phyloP scores from a whole-genome alignment of 2,888 invertebrate genomes.

The Andrena dorsata region DNA sequence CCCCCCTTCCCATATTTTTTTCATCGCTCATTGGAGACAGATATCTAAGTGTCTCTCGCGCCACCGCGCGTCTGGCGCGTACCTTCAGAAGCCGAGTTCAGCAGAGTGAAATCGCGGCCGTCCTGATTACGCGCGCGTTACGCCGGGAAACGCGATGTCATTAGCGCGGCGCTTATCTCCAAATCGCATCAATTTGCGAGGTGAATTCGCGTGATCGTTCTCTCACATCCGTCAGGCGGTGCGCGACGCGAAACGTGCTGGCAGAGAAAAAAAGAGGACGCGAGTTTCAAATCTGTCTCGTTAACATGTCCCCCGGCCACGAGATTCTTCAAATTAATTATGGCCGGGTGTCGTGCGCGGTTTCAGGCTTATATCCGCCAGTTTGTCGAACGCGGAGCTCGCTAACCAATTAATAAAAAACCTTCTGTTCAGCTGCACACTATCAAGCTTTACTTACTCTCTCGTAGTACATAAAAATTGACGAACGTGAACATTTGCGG shows the following conservation, averaged over 20 bases:
- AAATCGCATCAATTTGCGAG: slow-evolving; percentile 64
- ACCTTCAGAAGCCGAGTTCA: slow-evolving; percentile 7
- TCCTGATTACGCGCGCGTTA: slow-evolving; percentile 46
- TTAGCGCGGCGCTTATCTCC: slow-evolving; percentile 59
- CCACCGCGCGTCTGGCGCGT: neutral
- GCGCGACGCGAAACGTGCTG: neutral
- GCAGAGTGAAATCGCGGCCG: slow-evolving; percentile 33
- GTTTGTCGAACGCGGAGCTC: neutral
- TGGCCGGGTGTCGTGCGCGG: slow-evolving; percentile 10
- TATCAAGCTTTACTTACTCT: no score
- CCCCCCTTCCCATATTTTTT: neutral
- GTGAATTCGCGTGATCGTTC: slow-evolving; percentile 38
- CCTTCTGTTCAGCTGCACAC: no score
- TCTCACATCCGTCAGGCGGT: slow-evolving; percentile 12
- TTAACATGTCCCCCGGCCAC: slow-evolving; percentile 24
- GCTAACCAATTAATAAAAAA: neutral
- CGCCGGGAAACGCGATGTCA: slow-evolving; percentile 55
- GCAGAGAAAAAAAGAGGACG: slow-evolving; percentile 10
- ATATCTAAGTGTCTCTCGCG: neutral
- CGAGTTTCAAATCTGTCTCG: slow-evolving; percentile 36
- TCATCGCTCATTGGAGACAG: no score
- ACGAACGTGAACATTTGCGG: no score
- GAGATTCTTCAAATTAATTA: slow-evolving; percentile 45
- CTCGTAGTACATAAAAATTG: no score
- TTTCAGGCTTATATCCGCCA: neutral